phyloP scores from a whole-genome alignment of 2,888 invertebrate species.

The Drosophila pseudotalamancana region DNA sequence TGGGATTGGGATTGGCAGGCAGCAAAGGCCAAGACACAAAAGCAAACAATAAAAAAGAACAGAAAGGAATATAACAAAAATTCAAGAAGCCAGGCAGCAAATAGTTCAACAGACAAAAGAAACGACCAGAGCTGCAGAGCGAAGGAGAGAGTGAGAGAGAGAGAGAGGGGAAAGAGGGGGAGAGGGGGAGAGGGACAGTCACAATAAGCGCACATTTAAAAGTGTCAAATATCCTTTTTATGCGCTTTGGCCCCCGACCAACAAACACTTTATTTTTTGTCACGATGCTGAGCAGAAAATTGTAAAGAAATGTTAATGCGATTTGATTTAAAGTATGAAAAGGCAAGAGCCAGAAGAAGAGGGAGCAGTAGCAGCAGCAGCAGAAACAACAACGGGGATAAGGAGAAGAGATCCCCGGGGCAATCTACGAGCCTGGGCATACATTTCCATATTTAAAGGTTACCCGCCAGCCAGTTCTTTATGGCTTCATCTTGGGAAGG shows the following conservation, averaged over 20 bases:
- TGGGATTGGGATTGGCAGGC: slow-evolving; percentile 38
- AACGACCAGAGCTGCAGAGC: slow-evolving; percentile 24
- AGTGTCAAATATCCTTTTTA: slow-evolving; percentile 81
- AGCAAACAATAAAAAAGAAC: slow-evolving; percentile 71
- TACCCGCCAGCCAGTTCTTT: slow-evolving; percentile 55
- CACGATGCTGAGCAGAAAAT: slow-evolving; percentile 73
- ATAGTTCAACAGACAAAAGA: slow-evolving; percentile 73
- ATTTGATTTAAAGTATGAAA: slow-evolving; percentile 78
- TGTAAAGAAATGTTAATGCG: slow-evolving; percentile 79
- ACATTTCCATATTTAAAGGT: slow-evolving; percentile 76
- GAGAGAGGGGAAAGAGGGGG: not conserved
- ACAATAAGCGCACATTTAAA: slow-evolving; percentile 80
- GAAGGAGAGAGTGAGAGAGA: not conserved
- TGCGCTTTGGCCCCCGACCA: slow-evolving; percentile 68
- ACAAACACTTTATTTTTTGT: slow-evolving; percentile 75
- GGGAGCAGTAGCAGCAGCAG: slow-evolving; percentile 1
- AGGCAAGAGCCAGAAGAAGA: slow-evolving; percentile 40
- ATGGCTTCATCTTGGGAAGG: slow-evolving; percentile 62
- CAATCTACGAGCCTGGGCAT: slow-evolving; percentile 59
- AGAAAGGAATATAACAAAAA: slow-evolving; percentile 64
- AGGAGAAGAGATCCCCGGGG: slow-evolving; percentile 41
- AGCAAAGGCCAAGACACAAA: slow-evolving; percentile 74
- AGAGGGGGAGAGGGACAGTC: slow-evolving; percentile 38
- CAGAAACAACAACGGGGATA: not conserved
- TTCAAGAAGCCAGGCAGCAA: slow-evolving; percentile 69